Base-by-base conservation (phyloP, 2,888 invertebrate species). In the Cecidostiba fungosa region DNA sequence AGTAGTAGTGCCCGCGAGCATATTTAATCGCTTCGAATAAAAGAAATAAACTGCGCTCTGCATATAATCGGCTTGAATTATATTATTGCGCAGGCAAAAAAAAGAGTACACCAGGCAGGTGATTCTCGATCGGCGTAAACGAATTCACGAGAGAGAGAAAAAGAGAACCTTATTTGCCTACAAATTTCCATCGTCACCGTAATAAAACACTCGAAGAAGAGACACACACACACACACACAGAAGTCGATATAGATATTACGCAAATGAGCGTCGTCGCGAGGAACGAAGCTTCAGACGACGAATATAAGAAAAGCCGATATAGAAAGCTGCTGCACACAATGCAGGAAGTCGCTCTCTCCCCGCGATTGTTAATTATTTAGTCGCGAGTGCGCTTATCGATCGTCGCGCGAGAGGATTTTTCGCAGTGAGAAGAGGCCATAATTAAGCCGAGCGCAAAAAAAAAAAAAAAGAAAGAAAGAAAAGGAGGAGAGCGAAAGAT, bases 281-380 rank as follows among this genome's bases (percentile, higher is more conserved):
- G n/a, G n/a, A n/a, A n/a, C n/a, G n/a, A n/a, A n/a, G n/a, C n/a
- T n/a, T n/a, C n/a, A n/a, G n/a, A n/a, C n/a, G n/a, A n/a, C n/a
- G n/a, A n/a, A n/a, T n/a, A n/a, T 16, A 12, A 54, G 59, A 76
- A 39, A 43, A 32, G 81, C 5, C 16, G 32, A 47, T 77, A 72
- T 26, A 26, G 43, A 29, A 50, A 50, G 32, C 29, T 26, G 32
- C 29, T 32, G 32, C 29, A 3, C 29, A 32, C 47, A 12, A 36
- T n/a, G n/a, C 6, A 32, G 59, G 54, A 77, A 50, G 70, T 19
- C n/a, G n/a, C 54, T 59, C n/a, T 62, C 32, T 29, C 39, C 39
- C 29, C 47, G 82, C 74, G 82, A 82, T 76, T 82, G 23, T 26
- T 59, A 72, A 72, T 81, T 62, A 73, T 73, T 80, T 80, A 50